Conservation (phyloP, 2,888 invertebrate species). For the Cyclophora punctaria region DNA sequence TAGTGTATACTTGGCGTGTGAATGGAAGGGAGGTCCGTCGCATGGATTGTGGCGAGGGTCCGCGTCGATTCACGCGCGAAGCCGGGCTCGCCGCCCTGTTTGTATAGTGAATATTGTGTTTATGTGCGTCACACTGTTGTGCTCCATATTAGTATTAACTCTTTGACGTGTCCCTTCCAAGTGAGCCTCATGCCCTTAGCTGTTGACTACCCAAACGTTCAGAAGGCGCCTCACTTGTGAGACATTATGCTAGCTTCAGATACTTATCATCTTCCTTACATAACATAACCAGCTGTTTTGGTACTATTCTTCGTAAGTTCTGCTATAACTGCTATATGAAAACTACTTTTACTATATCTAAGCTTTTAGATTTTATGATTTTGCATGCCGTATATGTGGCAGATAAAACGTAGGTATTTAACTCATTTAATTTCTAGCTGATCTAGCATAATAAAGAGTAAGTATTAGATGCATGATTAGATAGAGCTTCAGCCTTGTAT, state of each 20-base stretch:
- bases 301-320: conserved; percentile 20
- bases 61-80: conserved; percentile 38
- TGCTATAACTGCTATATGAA: conserved; percentile 4
- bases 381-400: conserved; percentile 14
- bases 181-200: conserved; percentile 55
- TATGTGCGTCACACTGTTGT: conserved; percentile 73
- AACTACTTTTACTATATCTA: conserved; percentile 1
- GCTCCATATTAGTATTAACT: conserved; percentile 64
- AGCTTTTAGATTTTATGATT: conserved; percentile 7
- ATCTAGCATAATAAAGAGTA: neutral
- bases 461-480: neutral
- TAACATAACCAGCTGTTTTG: conserved; percentile 24
- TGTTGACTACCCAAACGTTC: conserved; percentile 40
- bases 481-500: neutral
- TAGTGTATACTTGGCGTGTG: conserved; percentile 18
- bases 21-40: conserved; percentile 15
- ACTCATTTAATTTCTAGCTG: neutral
- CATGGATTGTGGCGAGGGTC: conserved; percentile 7
- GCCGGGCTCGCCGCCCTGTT: conserved; percentile 54
- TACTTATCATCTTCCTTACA: conserved; percentile 26
- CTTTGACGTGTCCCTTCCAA: conserved; percentile 57
- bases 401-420: conserved; percentile 1
- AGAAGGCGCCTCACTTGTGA: conserved; percentile 75
- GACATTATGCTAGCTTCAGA: conserved; percentile 58
- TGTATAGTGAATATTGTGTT: conserved; percentile 67